Base-by-base conservation (phyloP, 1,140 invertebrate genomes). In the Hesperophylax magnus region DNA sequence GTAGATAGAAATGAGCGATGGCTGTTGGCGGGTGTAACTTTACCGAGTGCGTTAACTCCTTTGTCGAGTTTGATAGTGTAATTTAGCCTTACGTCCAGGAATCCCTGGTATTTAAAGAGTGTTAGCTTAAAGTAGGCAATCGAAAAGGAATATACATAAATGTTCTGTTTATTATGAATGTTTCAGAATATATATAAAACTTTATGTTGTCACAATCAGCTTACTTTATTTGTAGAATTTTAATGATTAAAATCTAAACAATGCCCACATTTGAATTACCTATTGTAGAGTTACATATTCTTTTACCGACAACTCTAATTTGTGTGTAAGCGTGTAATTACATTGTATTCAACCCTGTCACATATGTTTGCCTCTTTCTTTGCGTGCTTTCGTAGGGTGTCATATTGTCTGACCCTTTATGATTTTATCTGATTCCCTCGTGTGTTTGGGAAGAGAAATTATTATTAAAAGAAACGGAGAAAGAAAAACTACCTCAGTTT, bases 71-170 rank as follows among this genome's bases (percentile, higher is more conserved):
- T 52, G 69, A 72, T 72, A 72, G 52, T 52, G 69, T 52, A 52
- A 53, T 75, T 75, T 75, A 58, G 72, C 53, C 71, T 63, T n/a
- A n/a, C 74, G 63, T 53, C 78, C 78, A 60, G 67, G 78, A 79
- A 54, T 71, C 76, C 81, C 52, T 24, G 78, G 63, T 47, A 60
- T 77, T 63, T 79, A 83, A 81, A 74, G 80, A 77, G 82, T 83
- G 82, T 83, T 83, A 83, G 82, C 76, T 81, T 80, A 79, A 83
- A 71, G 82, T 83, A 83, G 82, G 78, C 82, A 81, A 83, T 79
- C 75, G 82, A 83, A 83, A 83, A 79, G 77, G 72, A 79, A 83
- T 81, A 76, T 83, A 83, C 82, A 83, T 76, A 69, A 80, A 75
- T 83, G 74, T 77, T 83, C 76, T 78, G 78, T 83, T 83, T 77